Conservation (phyloP, 2,888 invertebrate species). For the Diplazon laetatorius region DNA sequence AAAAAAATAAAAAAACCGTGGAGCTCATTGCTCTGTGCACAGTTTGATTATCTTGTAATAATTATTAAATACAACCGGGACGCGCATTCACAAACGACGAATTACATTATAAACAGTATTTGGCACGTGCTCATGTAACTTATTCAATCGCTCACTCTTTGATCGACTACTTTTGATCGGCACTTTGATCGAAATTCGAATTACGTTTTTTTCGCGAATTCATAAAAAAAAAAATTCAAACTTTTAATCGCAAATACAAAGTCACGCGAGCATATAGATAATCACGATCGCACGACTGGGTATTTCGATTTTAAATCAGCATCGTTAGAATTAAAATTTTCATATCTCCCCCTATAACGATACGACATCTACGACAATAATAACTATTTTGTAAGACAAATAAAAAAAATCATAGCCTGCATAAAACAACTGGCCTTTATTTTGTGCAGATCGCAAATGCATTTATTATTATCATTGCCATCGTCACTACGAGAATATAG, state of each 20-base stretch:
- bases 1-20: conserved; percentile 1
- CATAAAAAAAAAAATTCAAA: too few relatives aligned
- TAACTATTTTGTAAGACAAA: not conserved
- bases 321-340: not conserved
- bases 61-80: conserved; percentile 42
- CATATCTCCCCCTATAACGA: not conserved
- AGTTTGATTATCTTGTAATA: conserved; percentile 43
- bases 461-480: too few relatives aligned
- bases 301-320: not conserved
- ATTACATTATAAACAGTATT: conserved; percentile 52
- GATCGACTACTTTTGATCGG: too few relatives aligned
- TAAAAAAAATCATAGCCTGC: not conserved
- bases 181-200: too few relatives aligned
- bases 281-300: too few relatives aligned
- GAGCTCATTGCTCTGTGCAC: conserved; percentile 30
- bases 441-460: too few relatives aligned
- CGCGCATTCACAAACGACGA: conserved; percentile 30
- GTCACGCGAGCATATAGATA: too few relatives aligned
- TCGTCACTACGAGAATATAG: too few relatives aligned
- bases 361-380: not conserved
- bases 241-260: too few relatives aligned
- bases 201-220: too few relatives aligned
- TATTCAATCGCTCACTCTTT: conserved; percentile 7
- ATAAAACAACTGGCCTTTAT: too few relatives aligned
- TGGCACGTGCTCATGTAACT: conserved; percentile 54